Evolutionary conservation across 92 coral and sea anemone species (phyloP), one percentile per base, ranked within the genome.

Genomic region (Plumapathes pennacea): DNA sequence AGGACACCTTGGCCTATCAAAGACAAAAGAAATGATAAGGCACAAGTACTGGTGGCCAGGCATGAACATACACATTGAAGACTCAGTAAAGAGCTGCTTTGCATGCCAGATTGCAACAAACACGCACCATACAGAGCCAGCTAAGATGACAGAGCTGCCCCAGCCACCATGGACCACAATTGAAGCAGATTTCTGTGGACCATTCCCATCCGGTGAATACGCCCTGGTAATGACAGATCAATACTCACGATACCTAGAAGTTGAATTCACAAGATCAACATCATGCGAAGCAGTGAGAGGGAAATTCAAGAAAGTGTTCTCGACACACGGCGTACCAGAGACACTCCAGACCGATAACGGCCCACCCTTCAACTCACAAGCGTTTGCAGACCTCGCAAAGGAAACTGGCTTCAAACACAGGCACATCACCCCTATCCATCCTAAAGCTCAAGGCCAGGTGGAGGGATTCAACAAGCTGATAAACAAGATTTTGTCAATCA

Each of bases 381-480:
- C 67, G 3, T 75, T 81, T 17, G 42, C 27, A 26, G 10, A 27
- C 12, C 27, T 81, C 24, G 72, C 73, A 3, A 40, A 22, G 0
- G 69, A 52, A 41, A 54, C 49, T 17, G 78, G 69, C 27, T 67
- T 81, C 28, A 45, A 51, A 9, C 83, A 74, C 74, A 73, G 67
- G 50, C 40, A 52, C 23, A 36, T 80, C 44, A 80, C 81, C 24
- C 71, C 74, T 7, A 48, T 49, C 31, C 82, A 80, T 23, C 72
- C 82, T 20, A 72, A 72, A 38, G 76, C 81, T 32, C 76, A 72
- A 46, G 86, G 86, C 27, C 81, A 72, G 43, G 81, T 80, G 10
- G 86, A 80, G 57, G 64, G 69, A 6, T 64, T 56, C 32, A 74
- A 74, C 47, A 80, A 80, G 40, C 82, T 52, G 26, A 60, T 74